phyloP scores from a whole-genome alignment of 2,113 vertebrate species.

The Ascaphus truei region DNA sequence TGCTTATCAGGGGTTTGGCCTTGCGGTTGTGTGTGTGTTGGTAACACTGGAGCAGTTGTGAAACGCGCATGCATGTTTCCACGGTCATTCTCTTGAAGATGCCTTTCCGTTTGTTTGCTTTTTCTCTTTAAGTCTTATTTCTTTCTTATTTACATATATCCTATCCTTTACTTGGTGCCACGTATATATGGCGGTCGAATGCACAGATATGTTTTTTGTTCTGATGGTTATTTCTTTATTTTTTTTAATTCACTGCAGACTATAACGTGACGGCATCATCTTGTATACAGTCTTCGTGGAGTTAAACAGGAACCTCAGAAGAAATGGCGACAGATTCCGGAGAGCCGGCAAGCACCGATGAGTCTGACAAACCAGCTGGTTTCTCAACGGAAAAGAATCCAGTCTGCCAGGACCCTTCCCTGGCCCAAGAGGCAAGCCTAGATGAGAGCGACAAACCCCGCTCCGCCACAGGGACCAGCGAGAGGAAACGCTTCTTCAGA shows the following conservation, averaged over 20 bases:
- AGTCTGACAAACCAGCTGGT: conserved; percentile 81
- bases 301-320: conserved; percentile 33
- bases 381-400: conserved; percentile 51
- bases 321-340: conserved; percentile 88
- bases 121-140: too few species aligned
- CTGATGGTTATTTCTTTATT: neutral
- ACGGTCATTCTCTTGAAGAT: too few species aligned
- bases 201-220: too few species aligned
- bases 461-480: conserved; percentile 53
- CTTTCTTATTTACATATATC: too few species aligned
- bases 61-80: too few species aligned
- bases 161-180: too few species aligned
- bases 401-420: conserved; percentile 50
- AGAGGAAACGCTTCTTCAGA: conserved; percentile 81
- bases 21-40: neutral
- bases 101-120: too few species aligned
- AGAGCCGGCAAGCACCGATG: conserved; percentile 81
- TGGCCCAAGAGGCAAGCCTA: conserved; percentile 48
- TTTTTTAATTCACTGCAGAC: neutral
- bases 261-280: neutral
- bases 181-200: too few species aligned
- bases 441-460: conserved; percentile 41
- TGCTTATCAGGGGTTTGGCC: neutral
- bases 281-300: neutral
- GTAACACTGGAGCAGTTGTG: too few species aligned